phyloP scores from a whole-genome alignment of 2,113 vertebrate genomes.

The Phylloscopus trochiloides region DNA sequence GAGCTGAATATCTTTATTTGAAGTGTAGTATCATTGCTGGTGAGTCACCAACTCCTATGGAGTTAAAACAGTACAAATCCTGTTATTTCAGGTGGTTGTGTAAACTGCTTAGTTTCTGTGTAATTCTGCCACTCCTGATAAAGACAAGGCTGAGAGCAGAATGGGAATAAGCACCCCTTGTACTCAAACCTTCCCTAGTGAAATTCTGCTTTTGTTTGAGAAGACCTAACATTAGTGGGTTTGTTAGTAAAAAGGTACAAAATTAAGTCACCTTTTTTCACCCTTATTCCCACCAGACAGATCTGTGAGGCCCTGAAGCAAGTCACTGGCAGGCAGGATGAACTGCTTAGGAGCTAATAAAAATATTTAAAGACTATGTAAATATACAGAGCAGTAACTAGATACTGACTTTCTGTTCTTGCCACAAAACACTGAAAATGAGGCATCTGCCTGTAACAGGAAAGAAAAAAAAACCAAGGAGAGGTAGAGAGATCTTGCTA shows the following conservation, averaged over 20 bases:
- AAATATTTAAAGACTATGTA: slow-evolving; percentile 51
- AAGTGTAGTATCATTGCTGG: slow-evolving; percentile 26
- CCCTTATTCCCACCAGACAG: background rate
- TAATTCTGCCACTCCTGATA: background rate
- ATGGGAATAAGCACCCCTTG: background rate
- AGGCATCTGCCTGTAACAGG: background rate
- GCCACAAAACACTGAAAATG: background rate
- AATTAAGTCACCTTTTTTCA: background rate
- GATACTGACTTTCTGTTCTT: background rate
- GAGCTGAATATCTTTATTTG: slow-evolving; percentile 18
- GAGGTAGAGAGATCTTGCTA: background rate
- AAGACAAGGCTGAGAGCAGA: background rate
- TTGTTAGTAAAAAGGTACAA: background rate
- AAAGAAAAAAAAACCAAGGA: background rate
- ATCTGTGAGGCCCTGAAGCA: background rate
- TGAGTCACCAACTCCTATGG: slow-evolving; percentile 37
- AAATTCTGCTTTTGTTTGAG: background rate
- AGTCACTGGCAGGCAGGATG: background rate
- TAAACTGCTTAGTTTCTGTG: background rate
- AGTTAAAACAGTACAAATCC: slow-evolving; percentile 6
- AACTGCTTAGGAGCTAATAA: slow-evolving; percentile 46
- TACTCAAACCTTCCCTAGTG: background rate
- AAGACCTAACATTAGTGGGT: background rate
- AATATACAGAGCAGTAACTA: background rate
- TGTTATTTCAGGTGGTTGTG: slow-evolving; percentile 55